Conservation (phyloP, 1,140 invertebrate species). For the Bombus difficillimus region DNA sequence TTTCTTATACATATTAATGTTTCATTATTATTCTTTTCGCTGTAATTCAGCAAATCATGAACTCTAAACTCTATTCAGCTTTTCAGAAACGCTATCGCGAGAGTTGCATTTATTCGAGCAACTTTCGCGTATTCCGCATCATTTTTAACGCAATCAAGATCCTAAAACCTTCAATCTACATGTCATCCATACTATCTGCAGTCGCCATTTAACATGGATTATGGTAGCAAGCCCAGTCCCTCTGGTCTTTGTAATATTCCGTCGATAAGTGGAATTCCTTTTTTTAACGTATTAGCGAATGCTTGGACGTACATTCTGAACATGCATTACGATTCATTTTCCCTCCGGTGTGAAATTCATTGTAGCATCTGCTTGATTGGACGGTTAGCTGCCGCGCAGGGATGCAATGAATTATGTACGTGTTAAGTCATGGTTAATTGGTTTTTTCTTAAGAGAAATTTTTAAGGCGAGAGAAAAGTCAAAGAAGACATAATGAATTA, state of each 20-base stretch:
- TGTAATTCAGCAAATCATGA: neutral
- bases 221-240: neutral
- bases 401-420: slow-evolving; percentile 8
- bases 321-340: neutral
- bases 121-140: neutral
- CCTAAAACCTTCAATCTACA: neutral
- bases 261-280: slow-evolving; percentile 6
- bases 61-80: neutral
- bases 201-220: slow-evolving; percentile 13
- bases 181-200: neutral
- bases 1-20: neutral
- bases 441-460: neutral
- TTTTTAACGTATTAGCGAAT: neutral
- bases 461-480: neutral
- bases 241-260: neutral
- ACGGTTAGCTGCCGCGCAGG: neutral
- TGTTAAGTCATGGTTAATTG: neutral
- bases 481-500: neutral
- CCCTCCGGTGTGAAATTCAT: neutral
- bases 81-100: neutral
- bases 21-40: neutral
- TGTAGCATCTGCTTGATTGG: slow-evolving; percentile 14
- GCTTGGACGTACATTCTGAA: neutral
- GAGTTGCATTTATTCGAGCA: neutral
- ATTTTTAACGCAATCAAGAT: neutral